These are phyloP conservation scores for Zoanthus gigantus DNA, from an alignment of 92 coral and sea anemone genomes.

Conservation along the genomic window DNA sequence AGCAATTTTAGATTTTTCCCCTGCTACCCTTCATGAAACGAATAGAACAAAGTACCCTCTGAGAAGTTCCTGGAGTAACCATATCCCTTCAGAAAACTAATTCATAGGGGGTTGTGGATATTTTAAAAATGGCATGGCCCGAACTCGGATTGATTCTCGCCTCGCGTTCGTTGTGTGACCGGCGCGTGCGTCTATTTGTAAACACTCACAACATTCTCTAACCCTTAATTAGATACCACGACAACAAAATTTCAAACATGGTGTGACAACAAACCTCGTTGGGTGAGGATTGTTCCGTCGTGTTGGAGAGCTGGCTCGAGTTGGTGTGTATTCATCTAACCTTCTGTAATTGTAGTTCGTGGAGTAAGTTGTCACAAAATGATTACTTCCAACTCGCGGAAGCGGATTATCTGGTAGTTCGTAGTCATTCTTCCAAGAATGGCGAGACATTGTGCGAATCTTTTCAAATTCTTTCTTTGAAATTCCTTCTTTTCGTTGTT, in stretches of 20 bases:
- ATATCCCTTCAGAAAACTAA: too few species aligned
- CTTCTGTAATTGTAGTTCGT: slow-evolving; percentile 77
- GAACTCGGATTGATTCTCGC: too few species aligned
- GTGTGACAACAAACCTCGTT: slow-evolving; percentile 69
- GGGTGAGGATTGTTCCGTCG: slow-evolving; percentile 99
- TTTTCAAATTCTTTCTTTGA: slow-evolving; percentile 75
- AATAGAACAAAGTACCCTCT: too few species aligned
- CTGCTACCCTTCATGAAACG: too few species aligned
- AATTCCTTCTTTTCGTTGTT: slow-evolving; percentile 63
- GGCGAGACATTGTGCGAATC: slow-evolving; percentile 90
- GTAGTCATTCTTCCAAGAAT: slow-evolving; percentile 82
- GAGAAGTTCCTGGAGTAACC: too few species aligned
- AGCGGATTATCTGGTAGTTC: slow-evolving; percentile 92
- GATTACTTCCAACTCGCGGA: slow-evolving; percentile 74
- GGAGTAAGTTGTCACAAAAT: slow-evolving; percentile 83
- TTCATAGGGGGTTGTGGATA: too few species aligned
- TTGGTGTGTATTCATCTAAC: slow-evolving; percentile 77
- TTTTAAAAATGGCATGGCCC: too few species aligned
- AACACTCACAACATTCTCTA: too few species aligned
- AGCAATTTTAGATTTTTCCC: too few species aligned
- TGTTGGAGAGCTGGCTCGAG: slow-evolving; percentile 96
- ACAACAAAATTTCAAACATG: not conserved
- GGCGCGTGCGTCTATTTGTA: too few species aligned
- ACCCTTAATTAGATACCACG: not conserved
- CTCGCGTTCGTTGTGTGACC: not conserved